Conservation (phyloP, 2,113 vertebrate species). For the Ursus arctos region DNA sequence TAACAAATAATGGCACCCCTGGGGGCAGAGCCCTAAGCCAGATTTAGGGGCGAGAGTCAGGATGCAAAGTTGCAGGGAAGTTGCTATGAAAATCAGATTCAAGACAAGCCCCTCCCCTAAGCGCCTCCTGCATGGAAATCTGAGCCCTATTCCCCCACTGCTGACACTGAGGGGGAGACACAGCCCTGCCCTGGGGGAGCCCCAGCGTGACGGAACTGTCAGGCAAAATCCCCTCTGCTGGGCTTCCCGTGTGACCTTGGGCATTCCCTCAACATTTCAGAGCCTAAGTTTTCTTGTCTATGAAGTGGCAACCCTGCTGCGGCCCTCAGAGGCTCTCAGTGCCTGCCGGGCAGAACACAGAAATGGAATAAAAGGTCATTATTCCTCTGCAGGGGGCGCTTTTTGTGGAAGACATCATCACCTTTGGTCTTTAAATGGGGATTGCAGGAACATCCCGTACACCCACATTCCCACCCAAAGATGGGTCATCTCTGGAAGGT, state of each 20-base stretch:
- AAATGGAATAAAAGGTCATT: not conserved
- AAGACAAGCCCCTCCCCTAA: not conserved
- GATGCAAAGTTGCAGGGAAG: not conserved
- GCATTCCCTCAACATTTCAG: not conserved
- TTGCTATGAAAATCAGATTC: not conserved
- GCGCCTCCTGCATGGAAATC: not conserved
- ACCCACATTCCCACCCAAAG: not conserved
- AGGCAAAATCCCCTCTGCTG: not conserved
- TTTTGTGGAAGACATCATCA: not conserved
- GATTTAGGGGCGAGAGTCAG: not conserved
- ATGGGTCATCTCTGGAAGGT: not conserved
- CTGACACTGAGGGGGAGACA: not conserved
- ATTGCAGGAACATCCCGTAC: not conserved
- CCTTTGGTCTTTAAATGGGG: not conserved
- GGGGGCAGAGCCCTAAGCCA: not conserved
- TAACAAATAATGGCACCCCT: not conserved
- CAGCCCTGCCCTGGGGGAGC: not conserved
- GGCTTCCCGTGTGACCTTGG: not conserved
- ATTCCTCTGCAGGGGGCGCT: not conserved
- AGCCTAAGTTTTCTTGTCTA: not conserved
- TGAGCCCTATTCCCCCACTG: not conserved
- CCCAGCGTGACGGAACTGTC: not conserved
- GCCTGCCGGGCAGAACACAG: not conserved
- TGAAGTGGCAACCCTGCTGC: not conserved
- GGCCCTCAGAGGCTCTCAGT: not conserved